phyloP scores from a whole-genome alignment of 1,140 invertebrate genomes.

The Planococcus citri region DNA sequence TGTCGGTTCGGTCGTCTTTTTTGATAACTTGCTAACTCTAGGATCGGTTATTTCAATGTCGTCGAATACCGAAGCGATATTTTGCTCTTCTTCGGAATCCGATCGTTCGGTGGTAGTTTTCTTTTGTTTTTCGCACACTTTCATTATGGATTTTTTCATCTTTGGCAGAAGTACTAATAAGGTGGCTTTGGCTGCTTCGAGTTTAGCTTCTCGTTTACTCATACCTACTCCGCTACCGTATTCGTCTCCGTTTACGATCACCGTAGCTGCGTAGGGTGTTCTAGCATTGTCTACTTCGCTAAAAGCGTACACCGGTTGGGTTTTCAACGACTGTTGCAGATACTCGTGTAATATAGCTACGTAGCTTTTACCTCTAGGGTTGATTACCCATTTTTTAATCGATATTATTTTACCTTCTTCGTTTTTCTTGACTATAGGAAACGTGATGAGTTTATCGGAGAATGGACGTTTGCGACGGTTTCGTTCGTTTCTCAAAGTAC shows the following conservation, averaged over 20 bases:
- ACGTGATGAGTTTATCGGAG: constrained; percentile 79
- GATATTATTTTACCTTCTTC: constrained; percentile 35
- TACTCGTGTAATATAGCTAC: constrained; percentile 96
- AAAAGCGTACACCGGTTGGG: constrained; percentile 85
- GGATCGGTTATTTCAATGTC: constrained; percentile 87
- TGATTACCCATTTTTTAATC: constrained; percentile 79
- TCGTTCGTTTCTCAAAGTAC: constrained; percentile 23
- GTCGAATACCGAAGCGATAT: constrained; percentile 59
- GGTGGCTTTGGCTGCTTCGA: constrained; percentile 76
- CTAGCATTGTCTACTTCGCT: constrained; percentile 84
- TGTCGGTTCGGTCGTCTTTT: constrained; percentile 85
- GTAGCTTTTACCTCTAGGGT: constrained; percentile 83
- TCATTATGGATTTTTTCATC: background rate
- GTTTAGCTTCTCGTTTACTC: constrained; percentile 90
- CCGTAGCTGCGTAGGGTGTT: constrained; percentile 84
- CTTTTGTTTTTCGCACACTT: background rate
- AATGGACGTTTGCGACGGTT: constrained; percentile 31
- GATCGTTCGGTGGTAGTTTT: background rate
- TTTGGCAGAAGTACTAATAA: constrained; percentile 34
- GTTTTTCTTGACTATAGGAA: constrained; percentile 43
- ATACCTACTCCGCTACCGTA: constrained; percentile 86
- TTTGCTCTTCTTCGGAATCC: background rate
- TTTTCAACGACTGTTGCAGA: constrained; percentile 83
- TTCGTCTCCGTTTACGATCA: constrained; percentile 79
- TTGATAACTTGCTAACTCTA: constrained; percentile 81